Evolutionary conservation across 2,888 invertebrate species (phyloP).

Genomic region (Drosophila atripex): DNA sequence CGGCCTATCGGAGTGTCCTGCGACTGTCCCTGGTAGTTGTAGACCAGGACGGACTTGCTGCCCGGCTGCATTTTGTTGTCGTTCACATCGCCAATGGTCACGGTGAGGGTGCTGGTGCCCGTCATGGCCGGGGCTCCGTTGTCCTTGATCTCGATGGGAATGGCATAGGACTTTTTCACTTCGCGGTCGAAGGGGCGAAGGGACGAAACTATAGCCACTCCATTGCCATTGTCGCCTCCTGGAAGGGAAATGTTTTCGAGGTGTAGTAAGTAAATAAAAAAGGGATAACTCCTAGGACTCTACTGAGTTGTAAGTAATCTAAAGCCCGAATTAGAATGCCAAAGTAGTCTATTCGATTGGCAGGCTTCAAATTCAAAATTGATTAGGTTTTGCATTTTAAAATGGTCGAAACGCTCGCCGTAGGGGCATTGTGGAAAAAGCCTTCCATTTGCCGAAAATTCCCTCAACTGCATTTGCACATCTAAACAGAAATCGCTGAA

Average conservation of each 20-base stretch:
- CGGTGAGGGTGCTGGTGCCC: slow-evolving; percentile 96
- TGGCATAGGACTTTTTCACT: slow-evolving; percentile 96
- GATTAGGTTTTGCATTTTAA: not conserved
- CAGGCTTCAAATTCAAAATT: not conserved
- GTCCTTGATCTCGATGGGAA: slow-evolving; percentile 98
- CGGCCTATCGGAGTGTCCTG: slow-evolving; percentile 95
- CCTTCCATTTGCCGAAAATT: not conserved
- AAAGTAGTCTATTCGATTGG: not conserved
- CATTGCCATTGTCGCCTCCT: slow-evolving; percentile 98
- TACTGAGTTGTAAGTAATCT: not conserved
- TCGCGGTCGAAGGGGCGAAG: slow-evolving; percentile 96
- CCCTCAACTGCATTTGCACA: slow-evolving; percentile 6
- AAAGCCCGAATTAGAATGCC: not conserved
- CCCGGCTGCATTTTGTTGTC: slow-evolving; percentile 99
- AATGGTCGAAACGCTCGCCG: not conserved
- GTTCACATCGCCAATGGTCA: slow-evolving; percentile 98
- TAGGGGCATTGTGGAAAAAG: not conserved
- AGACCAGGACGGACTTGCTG: slow-evolving; percentile 97
- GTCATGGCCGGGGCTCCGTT: slow-evolving; percentile 97
- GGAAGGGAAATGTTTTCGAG: slow-evolving; percentile 47
- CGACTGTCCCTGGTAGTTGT: slow-evolving; percentile 96
- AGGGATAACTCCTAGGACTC: not conserved
- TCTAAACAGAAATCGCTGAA: slow-evolving; percentile 23
- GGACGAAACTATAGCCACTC: slow-evolving; percentile 98
- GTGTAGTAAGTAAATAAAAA: not conserved